Evolutionary conservation across 2,888 invertebrate genomes (phyloP).

Genomic region (Gerosis bhagava): DNA sequence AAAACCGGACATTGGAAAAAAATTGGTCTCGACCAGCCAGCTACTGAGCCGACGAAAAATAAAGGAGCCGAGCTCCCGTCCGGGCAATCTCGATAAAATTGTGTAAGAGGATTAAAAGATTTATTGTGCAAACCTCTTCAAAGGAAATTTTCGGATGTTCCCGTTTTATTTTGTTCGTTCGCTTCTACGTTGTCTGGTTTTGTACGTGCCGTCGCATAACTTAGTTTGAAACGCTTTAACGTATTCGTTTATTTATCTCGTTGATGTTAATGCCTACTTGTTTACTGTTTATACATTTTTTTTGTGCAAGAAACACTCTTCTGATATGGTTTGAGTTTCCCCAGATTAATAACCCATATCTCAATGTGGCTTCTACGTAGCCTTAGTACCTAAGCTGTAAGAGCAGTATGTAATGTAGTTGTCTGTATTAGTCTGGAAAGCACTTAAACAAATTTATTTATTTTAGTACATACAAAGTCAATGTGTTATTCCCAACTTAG

Average conservation of each 20-base stretch:
- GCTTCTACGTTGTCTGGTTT: slow-evolving; percentile 54
- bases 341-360: too few relatives aligned
- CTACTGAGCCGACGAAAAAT: slow-evolving; percentile 39
- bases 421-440: too few relatives aligned
- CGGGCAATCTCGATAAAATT: slow-evolving; percentile 74
- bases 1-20: slow-evolving; percentile 47
- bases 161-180: slow-evolving; percentile 68
- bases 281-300: slow-evolving; percentile 37
- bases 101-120: slow-evolving; percentile 78
- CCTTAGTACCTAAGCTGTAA: too few relatives aligned
- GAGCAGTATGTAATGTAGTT: too few relatives aligned
- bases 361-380: too few relatives aligned
- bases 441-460: too few relatives aligned
- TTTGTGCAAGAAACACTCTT: too few relatives aligned
- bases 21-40: slow-evolving; percentile 39
- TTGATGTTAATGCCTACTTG: slow-evolving; percentile 57
- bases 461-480: too few relatives aligned
- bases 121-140: slow-evolving; percentile 72
- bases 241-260: slow-evolving; percentile 53
- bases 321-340: too few relatives aligned
- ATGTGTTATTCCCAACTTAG: too few relatives aligned
- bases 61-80: slow-evolving; percentile 42
- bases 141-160: slow-evolving; percentile 70
- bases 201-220: slow-evolving; percentile 59
- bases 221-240: slow-evolving; percentile 47